Evolutionary conservation across 2,797 vertebrate species (phyloP).

Genomic region (Gastrophryne carolinensis): DNA sequence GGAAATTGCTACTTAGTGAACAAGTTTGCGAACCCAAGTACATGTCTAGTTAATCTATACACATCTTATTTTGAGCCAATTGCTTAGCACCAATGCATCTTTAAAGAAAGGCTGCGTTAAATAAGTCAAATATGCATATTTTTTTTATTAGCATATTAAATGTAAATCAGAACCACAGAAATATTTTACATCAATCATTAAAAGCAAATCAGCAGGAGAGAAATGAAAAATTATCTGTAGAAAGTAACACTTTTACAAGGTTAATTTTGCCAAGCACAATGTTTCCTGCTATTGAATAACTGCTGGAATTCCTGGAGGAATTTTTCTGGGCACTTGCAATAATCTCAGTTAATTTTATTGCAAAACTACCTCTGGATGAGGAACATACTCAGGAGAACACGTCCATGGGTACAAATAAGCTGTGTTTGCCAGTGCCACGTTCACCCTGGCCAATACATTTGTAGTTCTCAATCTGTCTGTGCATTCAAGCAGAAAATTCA

Average conservation of each 20-base stretch:
- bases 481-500: constrained; percentile 78
- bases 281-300: constrained; percentile 68
- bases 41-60: no score
- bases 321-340: constrained; percentile 65
- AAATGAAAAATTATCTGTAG: constrained; percentile 58
- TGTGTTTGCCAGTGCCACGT: constrained; percentile 62
- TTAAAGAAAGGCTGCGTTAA: no score
- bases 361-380: constrained; percentile 70
- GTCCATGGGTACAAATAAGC: constrained; percentile 64
- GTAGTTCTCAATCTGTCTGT: constrained; percentile 72
- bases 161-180: constrained; percentile 5
- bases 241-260: constrained; percentile 67
- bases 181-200: constrained; percentile 51
- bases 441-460: constrained; percentile 61
- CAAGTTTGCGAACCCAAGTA: no score
- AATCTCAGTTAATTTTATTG: constrained; percentile 72
- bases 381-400: constrained; percentile 70
- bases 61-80: no score
- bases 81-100: no score
- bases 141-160: not conserved
- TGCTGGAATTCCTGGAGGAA: constrained; percentile 61
- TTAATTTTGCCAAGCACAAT: constrained; percentile 69
- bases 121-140: not conserved
- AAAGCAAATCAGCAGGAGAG: constrained; percentile 58
- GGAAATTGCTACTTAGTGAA: no score